A percentile compares a stretch with the other conserved stretches of the same genome.
Conservation (phyloP, 1,140 invertebrate species). For the Cyrtorhinus lividipennis region DNA sequence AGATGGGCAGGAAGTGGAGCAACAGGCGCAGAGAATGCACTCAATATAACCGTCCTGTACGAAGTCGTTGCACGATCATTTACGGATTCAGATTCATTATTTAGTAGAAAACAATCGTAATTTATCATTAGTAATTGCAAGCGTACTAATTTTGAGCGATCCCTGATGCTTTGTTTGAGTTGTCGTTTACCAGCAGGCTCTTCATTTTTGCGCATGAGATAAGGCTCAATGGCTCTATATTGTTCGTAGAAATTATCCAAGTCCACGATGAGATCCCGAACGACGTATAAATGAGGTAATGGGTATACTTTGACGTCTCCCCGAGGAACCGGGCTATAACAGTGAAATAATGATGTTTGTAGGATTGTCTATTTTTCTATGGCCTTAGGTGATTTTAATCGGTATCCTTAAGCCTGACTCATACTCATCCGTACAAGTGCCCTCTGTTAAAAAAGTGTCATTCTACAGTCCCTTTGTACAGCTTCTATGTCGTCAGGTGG, state of each 20-base stretch:
- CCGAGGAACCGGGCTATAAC: neutral
- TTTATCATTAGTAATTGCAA: neutral
- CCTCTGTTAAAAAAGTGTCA: too few species aligned
- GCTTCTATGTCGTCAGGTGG: too few species aligned
- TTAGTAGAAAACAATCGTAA: neutral
- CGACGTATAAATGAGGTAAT: conserved; percentile 95
- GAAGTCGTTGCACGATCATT: too few species aligned
- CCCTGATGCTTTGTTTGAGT: conserved; percentile 75
- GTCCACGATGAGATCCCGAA: conserved; percentile 93
- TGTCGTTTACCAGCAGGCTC: conserved; percentile 58
- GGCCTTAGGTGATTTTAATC: too few species aligned
- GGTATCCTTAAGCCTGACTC: too few species aligned
- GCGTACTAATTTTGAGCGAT: conserved; percentile 69
- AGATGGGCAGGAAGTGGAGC: conserved; percentile 49
- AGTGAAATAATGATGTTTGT: neutral
- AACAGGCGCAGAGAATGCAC: conserved; percentile 57
- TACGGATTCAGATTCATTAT: neutral
- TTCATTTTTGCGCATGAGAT: conserved; percentile 65
- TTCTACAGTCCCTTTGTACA: too few species aligned
- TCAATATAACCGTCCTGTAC: conserved; percentile 61
- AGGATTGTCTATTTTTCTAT: neutral
- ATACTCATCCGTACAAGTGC: too few species aligned
- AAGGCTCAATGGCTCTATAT: conserved; percentile 88
- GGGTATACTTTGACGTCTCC: conserved; percentile 68
- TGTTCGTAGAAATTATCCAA: conserved; percentile 90